A percentile compares a stretch with the other conserved stretches of the same genome.
Conservation (phyloP, 2,797 vertebrate genomes). For the Nyctalus aviator region DNA sequence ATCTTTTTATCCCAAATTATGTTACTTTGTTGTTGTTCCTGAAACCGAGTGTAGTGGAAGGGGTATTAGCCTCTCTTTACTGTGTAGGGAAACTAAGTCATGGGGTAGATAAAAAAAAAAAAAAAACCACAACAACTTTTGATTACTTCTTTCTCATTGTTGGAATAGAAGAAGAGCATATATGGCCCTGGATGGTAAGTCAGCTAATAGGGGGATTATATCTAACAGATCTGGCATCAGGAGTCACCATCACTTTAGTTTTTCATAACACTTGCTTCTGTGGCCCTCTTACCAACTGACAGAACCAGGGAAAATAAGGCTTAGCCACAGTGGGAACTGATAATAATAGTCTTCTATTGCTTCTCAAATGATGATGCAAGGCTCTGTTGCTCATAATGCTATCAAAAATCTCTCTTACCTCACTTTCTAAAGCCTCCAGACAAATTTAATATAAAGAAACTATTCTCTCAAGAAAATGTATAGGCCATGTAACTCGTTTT, state of each 20-base stretch:
- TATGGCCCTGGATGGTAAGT: not conserved
- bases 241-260: constrained; percentile 23
- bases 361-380: not conserved
- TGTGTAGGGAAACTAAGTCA: not conserved
- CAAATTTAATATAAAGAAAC: constrained; percentile 5
- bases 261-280: constrained; percentile 23
- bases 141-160: constrained; percentile 39
- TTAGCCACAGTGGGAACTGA: not conserved
- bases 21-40: constrained; percentile 59
- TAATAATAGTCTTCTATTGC: not conserved
- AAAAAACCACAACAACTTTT: not conserved
- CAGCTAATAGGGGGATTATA: not conserved
- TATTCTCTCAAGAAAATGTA: constrained; percentile 23
- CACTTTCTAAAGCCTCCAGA: not conserved
- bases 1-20: constrained; percentile 29
- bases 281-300: not conserved
- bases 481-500: not conserved
- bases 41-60: not conserved
- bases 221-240: constrained; percentile 6
- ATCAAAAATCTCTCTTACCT: constrained; percentile 29
- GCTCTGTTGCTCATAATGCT: not conserved
- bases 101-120: not conserved
- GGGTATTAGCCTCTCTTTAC: not conserved
- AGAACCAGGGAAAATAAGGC: not conserved
- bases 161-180: constrained; percentile 1